These are phyloP conservation scores for Drosophila burlai DNA, from an alignment of 1,140 invertebrate genomes.

Conservation along the genomic window DNA sequence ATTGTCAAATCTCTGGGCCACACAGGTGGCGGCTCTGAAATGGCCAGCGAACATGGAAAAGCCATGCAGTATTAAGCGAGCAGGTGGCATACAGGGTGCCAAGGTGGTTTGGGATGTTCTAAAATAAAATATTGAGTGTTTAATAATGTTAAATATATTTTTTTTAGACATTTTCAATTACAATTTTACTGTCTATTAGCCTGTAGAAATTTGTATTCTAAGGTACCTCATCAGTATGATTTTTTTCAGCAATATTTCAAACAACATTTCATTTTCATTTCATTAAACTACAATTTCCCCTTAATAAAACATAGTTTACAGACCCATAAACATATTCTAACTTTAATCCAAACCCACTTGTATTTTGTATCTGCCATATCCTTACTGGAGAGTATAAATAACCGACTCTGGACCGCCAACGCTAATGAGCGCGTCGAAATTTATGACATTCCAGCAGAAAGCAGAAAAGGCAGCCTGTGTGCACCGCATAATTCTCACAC, in stretches of 20 bases:
- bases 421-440: constrained; percentile 79
- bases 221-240: not conserved
- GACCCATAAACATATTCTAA: not conserved
- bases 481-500: constrained; percentile 77
- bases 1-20: constrained; percentile 21
- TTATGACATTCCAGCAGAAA: constrained; percentile 69
- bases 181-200: no score
- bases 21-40: constrained; percentile 33
- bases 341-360: not conserved
- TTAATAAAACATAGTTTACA: not conserved
- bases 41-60: constrained; percentile 5
- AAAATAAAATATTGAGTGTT: no score
- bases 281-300: not conserved
- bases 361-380: constrained; percentile 8
- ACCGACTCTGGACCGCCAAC: constrained; percentile 21
- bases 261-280: not conserved
- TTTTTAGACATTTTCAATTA: not conserved
- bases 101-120: not conserved
- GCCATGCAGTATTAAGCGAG: not conserved
- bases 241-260: no score
- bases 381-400: constrained; percentile 42
- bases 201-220: not conserved
- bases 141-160: not conserved
- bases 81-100: not conserved
- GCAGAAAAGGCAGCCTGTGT: constrained; percentile 39